Percentiles rank a stretch among this genome's conserved stretches.
These are phyloP conservation scores for Drosophila meridiana DNA, from an alignment of 2,888 invertebrate genomes.

Conservation along the genomic window DNA sequence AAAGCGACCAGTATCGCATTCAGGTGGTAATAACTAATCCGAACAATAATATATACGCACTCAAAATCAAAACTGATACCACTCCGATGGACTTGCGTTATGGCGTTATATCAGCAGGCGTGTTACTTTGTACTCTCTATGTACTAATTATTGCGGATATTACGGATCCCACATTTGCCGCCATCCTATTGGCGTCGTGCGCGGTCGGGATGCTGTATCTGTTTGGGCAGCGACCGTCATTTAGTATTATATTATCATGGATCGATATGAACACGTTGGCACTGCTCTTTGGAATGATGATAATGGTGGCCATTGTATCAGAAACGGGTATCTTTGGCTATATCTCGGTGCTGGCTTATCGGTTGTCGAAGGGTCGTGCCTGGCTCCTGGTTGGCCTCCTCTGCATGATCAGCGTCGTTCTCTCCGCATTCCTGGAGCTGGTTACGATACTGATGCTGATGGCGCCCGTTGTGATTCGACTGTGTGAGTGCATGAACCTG, in stretches of 20 bases:
- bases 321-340: slow-evolving; percentile 93
- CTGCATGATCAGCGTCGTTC: slow-evolving; percentile 88
- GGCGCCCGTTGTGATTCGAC: slow-evolving; percentile 91
- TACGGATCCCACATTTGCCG: slow-evolving; percentile 86
- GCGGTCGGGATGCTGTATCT: slow-evolving; percentile 89
- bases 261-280: slow-evolving; percentile 90
- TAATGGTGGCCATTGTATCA: slow-evolving; percentile 90
- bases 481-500: slow-evolving; percentile 94
- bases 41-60: slow-evolving; percentile 1
- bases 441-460: slow-evolving; percentile 91
- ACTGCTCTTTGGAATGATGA: slow-evolving; percentile 92
- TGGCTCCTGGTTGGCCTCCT: slow-evolving; percentile 90
- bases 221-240: slow-evolving; percentile 88
- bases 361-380: slow-evolving; percentile 88
- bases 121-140: slow-evolving; percentile 91
- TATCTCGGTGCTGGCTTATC: slow-evolving; percentile 88
- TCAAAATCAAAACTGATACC: slow-evolving; percentile 85
- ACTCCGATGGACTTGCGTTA: slow-evolving; percentile 86
- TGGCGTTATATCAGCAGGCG: slow-evolving; percentile 90
- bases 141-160: slow-evolving; percentile 91
- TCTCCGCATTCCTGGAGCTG: slow-evolving; percentile 91
- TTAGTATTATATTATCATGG: slow-evolving; percentile 89
- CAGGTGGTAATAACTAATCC: slow-evolving; percentile 10
- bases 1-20: not conserved
- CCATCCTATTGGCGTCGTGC: slow-evolving; percentile 86